Base-by-base conservation (phyloP, 2,113 vertebrate genomes). In the Mustela nigripes region DNA sequence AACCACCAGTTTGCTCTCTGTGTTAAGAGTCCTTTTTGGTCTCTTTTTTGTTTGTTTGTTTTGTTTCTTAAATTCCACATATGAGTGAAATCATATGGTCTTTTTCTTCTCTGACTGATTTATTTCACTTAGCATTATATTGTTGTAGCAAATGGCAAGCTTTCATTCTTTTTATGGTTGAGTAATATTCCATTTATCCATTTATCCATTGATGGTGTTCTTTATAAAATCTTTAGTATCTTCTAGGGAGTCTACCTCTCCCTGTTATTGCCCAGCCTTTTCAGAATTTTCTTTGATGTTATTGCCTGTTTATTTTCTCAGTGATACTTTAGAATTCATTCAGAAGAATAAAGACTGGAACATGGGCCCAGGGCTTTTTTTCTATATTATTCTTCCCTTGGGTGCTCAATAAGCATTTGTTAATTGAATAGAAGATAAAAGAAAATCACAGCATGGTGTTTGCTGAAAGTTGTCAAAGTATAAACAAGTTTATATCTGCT, bases 391-490 rank as follows among this genome's bases (percentile, higher is more conserved):
- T 48, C 42, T 50, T 81, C 42, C 62, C 69, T 33, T 78, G 39
- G 76, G 4, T 89, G 31, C n/a, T 94, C 76, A 94, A 74, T 73
- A 82, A 89, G 73, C 26, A 82, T 73, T 89, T 73, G 6, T 82
- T 56, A 42, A 74, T 73, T 73, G 45, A 74, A 62, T 74, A 73
- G 53, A 82, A 89, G 53, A 50, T 26, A 39, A 80, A 71, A 81
- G 63, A 82, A 82, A 63, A 4, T 89, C 62, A 73, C 33, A 73
- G 39, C 1, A 33, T 82, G 11, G 39, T 33, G 24, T 73, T 94
- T 91, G 24, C 33, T 89, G 42, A 69, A 36, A 48, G 16, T 89
- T 74, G 28, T 14, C 65, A 94, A 89, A n/a, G 19, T 62, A 80
- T 62, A 89, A 71, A 33, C 53, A 81, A 63, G 33, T 82, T 74